phyloP scores from a whole-genome alignment of 2,888 invertebrate genomes.

The Patella depressa region DNA sequence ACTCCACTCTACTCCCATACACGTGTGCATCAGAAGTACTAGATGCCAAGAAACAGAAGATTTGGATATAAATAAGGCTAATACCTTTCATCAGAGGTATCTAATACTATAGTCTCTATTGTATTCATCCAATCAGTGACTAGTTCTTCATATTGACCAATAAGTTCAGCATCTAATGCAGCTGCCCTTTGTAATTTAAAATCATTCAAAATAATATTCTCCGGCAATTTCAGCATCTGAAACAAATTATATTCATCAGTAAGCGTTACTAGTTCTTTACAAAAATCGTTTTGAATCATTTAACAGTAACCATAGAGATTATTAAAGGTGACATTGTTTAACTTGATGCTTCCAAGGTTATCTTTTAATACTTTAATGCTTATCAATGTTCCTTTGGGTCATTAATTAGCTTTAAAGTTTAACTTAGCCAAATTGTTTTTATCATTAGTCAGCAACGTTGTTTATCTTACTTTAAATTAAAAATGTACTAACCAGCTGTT shows the following conservation, averaged over 20 bases:
- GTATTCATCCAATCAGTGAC: constrained; percentile 69
- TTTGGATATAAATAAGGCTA: not conserved
- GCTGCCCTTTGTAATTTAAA: constrained; percentile 68
- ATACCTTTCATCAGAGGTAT: constrained; percentile 69
- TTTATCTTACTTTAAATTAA: no score
- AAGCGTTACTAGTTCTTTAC: no score
- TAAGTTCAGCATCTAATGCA: constrained; percentile 61
- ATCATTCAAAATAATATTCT: constrained; percentile 64
- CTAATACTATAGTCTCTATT: constrained; percentile 66
- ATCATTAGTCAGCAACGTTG: no score
- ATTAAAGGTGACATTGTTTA: not conserved
- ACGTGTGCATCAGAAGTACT: no score
- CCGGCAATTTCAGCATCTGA: constrained; percentile 68
- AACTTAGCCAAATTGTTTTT: no score
- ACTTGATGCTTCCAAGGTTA: no score
- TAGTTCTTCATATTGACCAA: constrained; percentile 68
- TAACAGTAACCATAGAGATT: not conserved
- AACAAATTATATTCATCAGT: constrained; percentile 6
- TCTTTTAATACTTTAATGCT: not conserved
- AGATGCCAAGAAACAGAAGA: no score
- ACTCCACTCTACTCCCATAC: no score
- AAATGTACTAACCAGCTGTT: constrained; percentile 61
- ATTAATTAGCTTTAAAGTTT: no score
- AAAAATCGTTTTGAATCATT: not conserved
- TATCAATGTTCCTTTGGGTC: no score